Percentiles rank a stretch among this genome's conserved stretches.
Evolutionary conservation across 1,140 invertebrate species (phyloP).

Genomic region (Pseudomyrmex concolor): DNA sequence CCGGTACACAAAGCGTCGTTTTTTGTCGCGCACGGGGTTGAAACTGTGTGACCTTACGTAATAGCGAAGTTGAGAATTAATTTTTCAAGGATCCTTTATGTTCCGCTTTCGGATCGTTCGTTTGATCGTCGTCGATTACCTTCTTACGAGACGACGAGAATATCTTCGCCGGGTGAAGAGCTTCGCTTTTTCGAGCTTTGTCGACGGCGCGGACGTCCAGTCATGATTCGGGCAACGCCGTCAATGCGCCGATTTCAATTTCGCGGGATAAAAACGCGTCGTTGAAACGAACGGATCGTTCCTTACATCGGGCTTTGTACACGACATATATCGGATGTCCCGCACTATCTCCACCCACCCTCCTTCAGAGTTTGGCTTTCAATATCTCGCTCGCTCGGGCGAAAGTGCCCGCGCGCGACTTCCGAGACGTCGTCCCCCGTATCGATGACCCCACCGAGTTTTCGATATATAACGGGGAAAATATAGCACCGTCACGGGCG

Average conservation of each 20-base stretch:
- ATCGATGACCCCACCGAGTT: background rate
- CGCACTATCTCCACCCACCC: background rate
- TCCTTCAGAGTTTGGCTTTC: slow-evolving; percentile 38
- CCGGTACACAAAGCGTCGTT: background rate
- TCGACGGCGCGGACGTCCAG: slow-evolving; percentile 15
- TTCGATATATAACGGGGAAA: slow-evolving; percentile 7
- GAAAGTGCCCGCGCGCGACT: slow-evolving; percentile 28
- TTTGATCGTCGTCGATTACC: slow-evolving; percentile 41
- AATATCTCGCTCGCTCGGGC: slow-evolving; percentile 32
- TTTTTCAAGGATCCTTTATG: slow-evolving; percentile 25
- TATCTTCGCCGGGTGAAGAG: background rate
- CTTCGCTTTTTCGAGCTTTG: slow-evolving; percentile 39
- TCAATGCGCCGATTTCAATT: slow-evolving; percentile 58
- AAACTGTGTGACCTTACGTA: background rate
- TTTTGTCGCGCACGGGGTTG: background rate
- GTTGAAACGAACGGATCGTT: slow-evolving; percentile 36
- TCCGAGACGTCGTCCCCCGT: slow-evolving; percentile 2
- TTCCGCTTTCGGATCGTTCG: slow-evolving; percentile 14
- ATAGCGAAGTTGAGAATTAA: background rate
- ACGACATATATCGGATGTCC: slow-evolving; percentile 27
- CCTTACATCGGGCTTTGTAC: slow-evolving; percentile 27
- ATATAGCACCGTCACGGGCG: slow-evolving; percentile 42
- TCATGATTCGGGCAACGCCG: slow-evolving; percentile 12
- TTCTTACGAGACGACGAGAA: slow-evolving; percentile 35
- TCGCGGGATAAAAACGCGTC: slow-evolving; percentile 50